These are phyloP conservation scores for Ectobius pallidus DNA, from an alignment of 2,888 invertebrate species.

Conservation along the genomic window DNA sequence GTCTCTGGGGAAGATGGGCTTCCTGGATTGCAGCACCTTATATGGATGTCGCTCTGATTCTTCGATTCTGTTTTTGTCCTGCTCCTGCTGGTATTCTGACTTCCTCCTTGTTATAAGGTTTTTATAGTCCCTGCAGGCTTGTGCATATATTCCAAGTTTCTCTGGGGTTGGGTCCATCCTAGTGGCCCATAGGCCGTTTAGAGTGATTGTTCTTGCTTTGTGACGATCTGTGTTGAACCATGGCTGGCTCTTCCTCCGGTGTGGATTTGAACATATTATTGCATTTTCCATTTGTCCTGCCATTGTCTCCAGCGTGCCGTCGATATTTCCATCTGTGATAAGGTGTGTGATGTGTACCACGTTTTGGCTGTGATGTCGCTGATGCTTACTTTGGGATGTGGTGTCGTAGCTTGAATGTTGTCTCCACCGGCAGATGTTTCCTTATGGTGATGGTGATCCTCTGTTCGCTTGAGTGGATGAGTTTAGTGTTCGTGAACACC, in stretches of 20 bases:
- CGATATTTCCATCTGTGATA: background rate
- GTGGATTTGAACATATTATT: background rate
- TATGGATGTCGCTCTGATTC: background rate
- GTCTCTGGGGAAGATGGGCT: background rate
- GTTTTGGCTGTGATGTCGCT: background rate
- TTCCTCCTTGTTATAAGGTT: background rate
- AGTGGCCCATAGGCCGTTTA: background rate
- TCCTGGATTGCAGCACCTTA: background rate
- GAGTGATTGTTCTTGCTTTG: background rate
- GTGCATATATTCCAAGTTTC: background rate
- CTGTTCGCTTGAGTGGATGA: background rate
- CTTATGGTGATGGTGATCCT: background rate
- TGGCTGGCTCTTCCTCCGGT: background rate
- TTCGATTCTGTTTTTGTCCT: background rate
- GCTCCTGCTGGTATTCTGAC: background rate
- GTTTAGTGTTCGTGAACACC: background rate
- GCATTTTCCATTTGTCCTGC: background rate
- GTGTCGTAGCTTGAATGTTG: background rate
- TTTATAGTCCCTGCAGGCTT: background rate
- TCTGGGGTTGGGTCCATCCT: background rate
- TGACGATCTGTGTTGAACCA: slow-evolving; percentile 9
- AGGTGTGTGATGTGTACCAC: background rate
- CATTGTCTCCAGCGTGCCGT: slow-evolving; percentile 3
- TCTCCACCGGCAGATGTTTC: background rate
- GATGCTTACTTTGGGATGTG: background rate